Conservation (phyloP, 2,888 invertebrate genomes). For the Stenichneumon culpator region DNA sequence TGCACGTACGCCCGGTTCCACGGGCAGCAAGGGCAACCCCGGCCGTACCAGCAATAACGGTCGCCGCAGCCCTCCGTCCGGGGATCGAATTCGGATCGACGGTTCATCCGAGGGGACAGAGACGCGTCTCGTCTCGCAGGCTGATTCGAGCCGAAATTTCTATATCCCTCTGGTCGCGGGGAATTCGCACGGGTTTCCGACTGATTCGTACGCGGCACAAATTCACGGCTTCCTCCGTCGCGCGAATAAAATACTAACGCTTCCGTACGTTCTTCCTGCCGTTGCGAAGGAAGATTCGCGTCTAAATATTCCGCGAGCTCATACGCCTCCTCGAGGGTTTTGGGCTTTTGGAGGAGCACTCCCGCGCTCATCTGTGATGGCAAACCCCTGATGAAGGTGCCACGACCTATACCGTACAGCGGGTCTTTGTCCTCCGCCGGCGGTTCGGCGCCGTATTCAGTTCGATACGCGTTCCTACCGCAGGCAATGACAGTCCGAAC, state of each 20-base stretch:
- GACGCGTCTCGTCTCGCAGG: background rate
- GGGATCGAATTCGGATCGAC: no score
- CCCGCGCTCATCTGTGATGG: background rate
- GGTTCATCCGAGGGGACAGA: no score
- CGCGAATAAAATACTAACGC: background rate
- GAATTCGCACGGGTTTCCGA: background rate
- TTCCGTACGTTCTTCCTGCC: no score
- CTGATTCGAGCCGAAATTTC: background rate
- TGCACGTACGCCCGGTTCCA: no score
- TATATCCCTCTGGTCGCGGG: background rate
- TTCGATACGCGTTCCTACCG: background rate
- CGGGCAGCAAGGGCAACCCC: background rate
- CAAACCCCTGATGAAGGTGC: background rate
- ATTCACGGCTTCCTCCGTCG: background rate
- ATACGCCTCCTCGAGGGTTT: background rate
- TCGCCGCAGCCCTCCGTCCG: background rate
- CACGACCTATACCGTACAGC: background rate
- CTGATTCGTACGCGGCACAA: background rate
- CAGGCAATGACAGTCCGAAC: background rate
- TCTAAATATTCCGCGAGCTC: conserved; percentile 1
- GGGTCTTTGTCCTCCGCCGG: background rate
- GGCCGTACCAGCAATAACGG: background rate
- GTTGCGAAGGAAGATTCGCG: no score
- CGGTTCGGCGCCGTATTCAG: background rate
- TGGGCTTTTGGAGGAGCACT: background rate